phyloP scores from a whole-genome alignment of 2,113 vertebrate species.

The Regulus satrapa region DNA sequence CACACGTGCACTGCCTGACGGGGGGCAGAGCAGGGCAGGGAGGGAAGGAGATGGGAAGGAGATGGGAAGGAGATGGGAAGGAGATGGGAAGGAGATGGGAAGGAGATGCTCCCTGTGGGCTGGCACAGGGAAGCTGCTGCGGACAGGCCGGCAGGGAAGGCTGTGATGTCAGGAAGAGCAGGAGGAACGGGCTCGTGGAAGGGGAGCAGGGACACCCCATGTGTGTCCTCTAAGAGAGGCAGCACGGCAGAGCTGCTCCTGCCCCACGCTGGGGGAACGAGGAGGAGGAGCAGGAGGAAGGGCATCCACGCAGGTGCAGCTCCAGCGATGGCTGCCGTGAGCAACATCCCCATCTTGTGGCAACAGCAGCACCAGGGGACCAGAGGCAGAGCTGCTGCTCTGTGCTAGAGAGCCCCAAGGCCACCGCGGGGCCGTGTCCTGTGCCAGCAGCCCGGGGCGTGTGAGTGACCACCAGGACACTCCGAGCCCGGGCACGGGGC shows the following conservation, averaged over 20 bases:
- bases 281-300: background rate
- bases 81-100: too few relatives aligned
- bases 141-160: background rate
- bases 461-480: accelerated
- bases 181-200: background rate
- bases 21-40: background rate
- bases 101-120: background rate
- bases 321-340: accelerated
- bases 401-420: accelerated
- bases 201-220: background rate
- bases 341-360: slow-evolving; percentile 52
- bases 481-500: too few relatives aligned
- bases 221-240: background rate
- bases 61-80: too few relatives aligned
- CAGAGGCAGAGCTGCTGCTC: background rate
- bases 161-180: background rate
- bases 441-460: accelerated
- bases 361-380: background rate
- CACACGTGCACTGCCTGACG: background rate
- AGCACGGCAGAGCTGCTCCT: accelerated
- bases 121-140: background rate
- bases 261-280: accelerated
- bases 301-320: background rate
- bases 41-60: too few relatives aligned
- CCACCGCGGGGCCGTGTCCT: accelerated